Conservation (phyloP, 2,888 invertebrate species). For the Pinctada fucata region DNA sequence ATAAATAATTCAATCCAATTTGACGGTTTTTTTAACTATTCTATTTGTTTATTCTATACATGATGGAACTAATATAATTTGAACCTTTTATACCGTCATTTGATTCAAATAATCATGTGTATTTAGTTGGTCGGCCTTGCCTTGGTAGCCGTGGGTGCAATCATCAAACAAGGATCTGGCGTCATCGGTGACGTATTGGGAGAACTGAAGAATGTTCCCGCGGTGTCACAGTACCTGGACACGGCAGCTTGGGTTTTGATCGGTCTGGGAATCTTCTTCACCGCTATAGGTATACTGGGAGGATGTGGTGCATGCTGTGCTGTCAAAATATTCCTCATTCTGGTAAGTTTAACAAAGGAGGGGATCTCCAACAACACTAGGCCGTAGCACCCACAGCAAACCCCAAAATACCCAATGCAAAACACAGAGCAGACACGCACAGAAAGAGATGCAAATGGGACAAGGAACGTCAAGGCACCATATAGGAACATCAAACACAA, state of each 20-base stretch:
- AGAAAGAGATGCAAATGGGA: no score
- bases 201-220: constrained; percentile 24
- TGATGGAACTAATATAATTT: no score
- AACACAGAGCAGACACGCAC: no score
- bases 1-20: no score
- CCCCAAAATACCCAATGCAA: no score
- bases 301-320: constrained; percentile 88
- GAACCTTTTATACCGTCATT: no score
- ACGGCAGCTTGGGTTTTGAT: constrained; percentile 73
- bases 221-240: constrained; percentile 21
- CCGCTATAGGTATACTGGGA: constrained; percentile 94
- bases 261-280: constrained; percentile 89
- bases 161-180: constrained; percentile 28
- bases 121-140: constrained; percentile 33
- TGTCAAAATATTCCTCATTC: constrained; percentile 37
- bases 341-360: constrained; percentile 28
- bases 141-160: constrained; percentile 22
- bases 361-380: no score
- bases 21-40: no score
- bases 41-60: no score
- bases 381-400: no score
- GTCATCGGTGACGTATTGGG: constrained; percentile 23
- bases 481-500: no score
- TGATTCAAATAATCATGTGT: not conserved
- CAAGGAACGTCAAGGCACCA: no score